These are phyloP conservation scores for Andricus quercusramuli DNA, from an alignment of 2,888 invertebrate species.

Conservation along the genomic window DNA sequence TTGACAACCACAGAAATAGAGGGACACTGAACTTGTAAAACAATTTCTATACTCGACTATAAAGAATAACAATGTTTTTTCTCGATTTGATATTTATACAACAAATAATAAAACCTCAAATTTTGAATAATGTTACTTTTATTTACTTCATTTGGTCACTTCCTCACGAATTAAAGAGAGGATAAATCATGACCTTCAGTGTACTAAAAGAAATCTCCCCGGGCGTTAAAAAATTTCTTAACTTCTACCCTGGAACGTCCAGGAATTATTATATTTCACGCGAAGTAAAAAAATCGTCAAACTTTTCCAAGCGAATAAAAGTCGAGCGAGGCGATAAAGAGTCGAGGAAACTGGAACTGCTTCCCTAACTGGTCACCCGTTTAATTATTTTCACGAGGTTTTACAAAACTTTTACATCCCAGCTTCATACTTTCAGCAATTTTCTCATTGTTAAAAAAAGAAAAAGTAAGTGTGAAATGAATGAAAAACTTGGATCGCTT, in stretches of 20 bases:
- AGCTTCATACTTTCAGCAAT: background rate
- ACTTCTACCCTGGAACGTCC: background rate
- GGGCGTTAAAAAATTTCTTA: background rate
- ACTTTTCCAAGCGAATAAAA: conserved; percentile 12
- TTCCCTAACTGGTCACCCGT: conserved; percentile 17
- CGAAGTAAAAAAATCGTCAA: conserved; percentile 23
- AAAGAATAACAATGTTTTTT: too few species aligned
- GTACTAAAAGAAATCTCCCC: background rate
- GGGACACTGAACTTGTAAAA: background rate
- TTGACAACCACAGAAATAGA: background rate
- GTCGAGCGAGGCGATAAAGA: background rate
- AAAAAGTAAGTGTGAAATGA: background rate
- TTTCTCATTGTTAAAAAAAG: background rate
- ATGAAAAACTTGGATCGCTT: background rate
- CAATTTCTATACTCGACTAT: too few species aligned
- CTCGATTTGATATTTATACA: too few species aligned
- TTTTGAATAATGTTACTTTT: background rate
- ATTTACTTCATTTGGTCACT: background rate
- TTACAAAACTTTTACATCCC: conserved; percentile 7
- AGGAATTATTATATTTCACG: conserved; percentile 14
- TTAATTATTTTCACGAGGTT: conserved; percentile 11
- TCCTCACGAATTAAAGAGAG: background rate
- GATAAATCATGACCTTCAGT: background rate
- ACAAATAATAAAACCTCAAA: background rate
- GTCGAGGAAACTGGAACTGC: conserved; percentile 2